Evolutionary conservation across 23 tunicate genomes (phyloP).

Genomic region (Ascidia mentula): DNA sequence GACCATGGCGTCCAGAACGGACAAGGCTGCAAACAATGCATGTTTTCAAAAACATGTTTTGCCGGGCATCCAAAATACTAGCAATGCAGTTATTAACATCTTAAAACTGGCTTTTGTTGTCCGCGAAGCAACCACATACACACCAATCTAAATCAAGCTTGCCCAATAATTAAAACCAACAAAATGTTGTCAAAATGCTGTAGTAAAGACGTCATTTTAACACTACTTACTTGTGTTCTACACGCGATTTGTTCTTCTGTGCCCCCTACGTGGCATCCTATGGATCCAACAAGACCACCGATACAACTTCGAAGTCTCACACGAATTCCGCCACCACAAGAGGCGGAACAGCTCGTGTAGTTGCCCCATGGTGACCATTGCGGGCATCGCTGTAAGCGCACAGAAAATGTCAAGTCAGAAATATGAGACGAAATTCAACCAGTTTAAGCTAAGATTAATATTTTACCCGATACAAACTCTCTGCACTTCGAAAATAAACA

Average conservation of each 20-base stretch:
- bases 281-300: conserved; percentile 43
- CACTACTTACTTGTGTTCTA: conserved; percentile 3
- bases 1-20: conserved; percentile 68
- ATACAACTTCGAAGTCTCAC: conserved; percentile 24
- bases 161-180: too few species aligned
- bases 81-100: too few species aligned
- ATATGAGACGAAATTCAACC: background rate
- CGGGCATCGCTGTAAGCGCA: conserved; percentile 34
- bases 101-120: too few species aligned
- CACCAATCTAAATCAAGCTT: too few species aligned
- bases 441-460: too few species aligned
- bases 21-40: conserved; percentile 30
- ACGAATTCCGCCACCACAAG: conserved; percentile 52
- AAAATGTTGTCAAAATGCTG: too few species aligned
- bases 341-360: conserved; percentile 35
- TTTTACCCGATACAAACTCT: conserved; percentile 12
- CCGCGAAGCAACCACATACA: too few species aligned
- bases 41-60: too few species aligned
- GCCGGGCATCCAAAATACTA: too few species aligned
- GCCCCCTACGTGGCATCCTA: conserved; percentile 30
- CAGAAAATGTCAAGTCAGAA: background rate
- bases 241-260: conserved; percentile 1
- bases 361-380: conserved; percentile 47
- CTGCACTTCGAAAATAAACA: background rate
- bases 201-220: too few species aligned